These are phyloP conservation scores for Sipha maydis DNA, from an alignment of 2,888 invertebrate species.

Conservation along the genomic window DNA sequence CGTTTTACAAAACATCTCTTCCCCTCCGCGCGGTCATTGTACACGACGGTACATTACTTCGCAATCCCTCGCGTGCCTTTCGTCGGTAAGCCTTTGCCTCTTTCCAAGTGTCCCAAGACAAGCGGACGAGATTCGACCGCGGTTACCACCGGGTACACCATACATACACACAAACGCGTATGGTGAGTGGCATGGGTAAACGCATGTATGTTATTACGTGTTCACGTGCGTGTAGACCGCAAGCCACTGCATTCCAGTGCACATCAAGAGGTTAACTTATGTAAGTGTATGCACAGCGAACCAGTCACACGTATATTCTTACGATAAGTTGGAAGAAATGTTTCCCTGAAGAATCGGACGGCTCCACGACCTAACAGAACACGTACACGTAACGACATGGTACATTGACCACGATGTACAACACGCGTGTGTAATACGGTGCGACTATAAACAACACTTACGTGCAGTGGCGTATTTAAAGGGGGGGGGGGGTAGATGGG, in stretches of 20 bases:
- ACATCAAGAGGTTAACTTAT: no score
- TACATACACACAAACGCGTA: no score
- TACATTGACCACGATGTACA: no score
- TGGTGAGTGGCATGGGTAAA: background rate
- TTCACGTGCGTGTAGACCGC: background rate
- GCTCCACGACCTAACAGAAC: background rate
- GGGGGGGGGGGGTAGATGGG: no score
- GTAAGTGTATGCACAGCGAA: no score
- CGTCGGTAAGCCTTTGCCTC: background rate
- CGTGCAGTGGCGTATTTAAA: no score
- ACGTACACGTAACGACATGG: no score
- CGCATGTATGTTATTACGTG: background rate
- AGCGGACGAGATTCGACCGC: background rate
- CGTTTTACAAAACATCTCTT: background rate
- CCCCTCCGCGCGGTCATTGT: background rate
- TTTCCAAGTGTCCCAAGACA: background rate
- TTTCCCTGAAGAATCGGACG: conserved; percentile 4
- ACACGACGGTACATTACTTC: no score
- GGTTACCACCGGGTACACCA: no score
- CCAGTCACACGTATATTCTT: no score
- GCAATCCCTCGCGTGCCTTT: no score
- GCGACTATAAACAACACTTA: background rate
- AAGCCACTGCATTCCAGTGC: background rate
- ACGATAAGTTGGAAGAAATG: background rate
- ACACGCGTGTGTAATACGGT: background rate